Evolutionary conservation across 2,113 vertebrate species (phyloP).

Genomic region (Nothobranchius furzeri): DNA sequence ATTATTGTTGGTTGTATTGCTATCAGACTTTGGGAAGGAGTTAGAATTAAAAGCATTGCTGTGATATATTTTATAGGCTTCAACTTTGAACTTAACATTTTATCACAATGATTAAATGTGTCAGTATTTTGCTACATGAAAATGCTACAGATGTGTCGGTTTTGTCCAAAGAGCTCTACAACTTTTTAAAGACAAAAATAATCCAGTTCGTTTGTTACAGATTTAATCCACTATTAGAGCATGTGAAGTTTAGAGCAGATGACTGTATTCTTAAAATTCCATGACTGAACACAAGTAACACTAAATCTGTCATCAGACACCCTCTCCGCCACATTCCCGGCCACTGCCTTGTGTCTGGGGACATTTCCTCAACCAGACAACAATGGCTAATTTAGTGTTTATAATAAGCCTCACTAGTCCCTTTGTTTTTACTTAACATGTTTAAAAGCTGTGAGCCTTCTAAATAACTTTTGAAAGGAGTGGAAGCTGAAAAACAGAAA

Average conservation of each 20-base stretch:
- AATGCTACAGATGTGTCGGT: no score
- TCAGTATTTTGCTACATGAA: no score
- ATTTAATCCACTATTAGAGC: no score
- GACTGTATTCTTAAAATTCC: background rate
- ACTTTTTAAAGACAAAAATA: no score
- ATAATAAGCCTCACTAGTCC: conserved; percentile 38
- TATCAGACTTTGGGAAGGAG: no score
- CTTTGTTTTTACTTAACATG: conserved; percentile 14
- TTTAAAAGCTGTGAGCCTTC: background rate
- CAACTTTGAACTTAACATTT: no score
- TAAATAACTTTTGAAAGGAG: background rate
- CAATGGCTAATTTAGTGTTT: conserved; percentile 32
- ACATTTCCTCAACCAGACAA: conserved; percentile 30
- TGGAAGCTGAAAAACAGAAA: conserved; percentile 5
- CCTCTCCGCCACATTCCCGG: background rate
- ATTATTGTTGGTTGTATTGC: no score
- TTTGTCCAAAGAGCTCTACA: no score
- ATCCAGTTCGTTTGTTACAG: no score
- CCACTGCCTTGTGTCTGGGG: conserved; percentile 24
- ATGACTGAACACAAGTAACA: conserved; percentile 1
- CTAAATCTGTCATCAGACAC: conserved; percentile 16
- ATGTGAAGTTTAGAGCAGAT: background rate
- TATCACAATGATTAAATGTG: no score
- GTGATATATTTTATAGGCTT: no score
- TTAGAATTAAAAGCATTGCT: no score